Base-by-base conservation (phyloP, 2,888 invertebrate species). In the Lathronympha strigana region DNA sequence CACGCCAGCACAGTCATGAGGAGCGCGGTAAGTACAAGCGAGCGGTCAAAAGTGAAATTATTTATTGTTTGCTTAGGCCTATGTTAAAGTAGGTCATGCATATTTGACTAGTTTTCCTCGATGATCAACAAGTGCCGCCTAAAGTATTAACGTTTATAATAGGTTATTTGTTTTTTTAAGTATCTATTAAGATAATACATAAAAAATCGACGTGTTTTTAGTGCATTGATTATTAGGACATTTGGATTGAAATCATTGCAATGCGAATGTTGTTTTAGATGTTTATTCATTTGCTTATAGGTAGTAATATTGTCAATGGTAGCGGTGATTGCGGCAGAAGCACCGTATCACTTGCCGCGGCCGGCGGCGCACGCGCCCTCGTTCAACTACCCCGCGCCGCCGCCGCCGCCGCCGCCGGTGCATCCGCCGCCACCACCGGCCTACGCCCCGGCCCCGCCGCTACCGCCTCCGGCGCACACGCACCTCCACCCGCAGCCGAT, bases 271-370 rank as follows among this genome's bases (percentile, higher is more conserved):
- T 25, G 43, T 62, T 62, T 54, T 13, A 51, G 33, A 23, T 33
- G 23, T 57, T 4, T n/a, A 21, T 50, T 63, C 19, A 17, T 62
- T 68, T 72, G 53, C 68, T 84, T 84, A 43, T 84, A 91, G 91
- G 80, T 90, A 68, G 71, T 82, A 66, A 71, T 90, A 71, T 69
- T 91, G 72, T 82, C 86, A 68, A 68, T 90, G 74, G 81, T 90
- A 40, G 83, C 83, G 63, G 82, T 80, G 54, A 79, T 83, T 68
- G 80, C 73, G 58, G 87, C 84, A 28, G 91, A 91, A 79, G 91
- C 90, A 13, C 91, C 90, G 19, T 92, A 92, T 73, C 77, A 88
- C 61, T 71, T 90, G 66, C 87, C 87, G 11, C 83, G 84, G 58
- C 91, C 91, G n/a, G 79, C 75, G 1, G 69, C 78, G 4, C 74